phyloP scores from a whole-genome alignment of 1,140 invertebrate genomes.

The Cotesia glomerata region DNA sequence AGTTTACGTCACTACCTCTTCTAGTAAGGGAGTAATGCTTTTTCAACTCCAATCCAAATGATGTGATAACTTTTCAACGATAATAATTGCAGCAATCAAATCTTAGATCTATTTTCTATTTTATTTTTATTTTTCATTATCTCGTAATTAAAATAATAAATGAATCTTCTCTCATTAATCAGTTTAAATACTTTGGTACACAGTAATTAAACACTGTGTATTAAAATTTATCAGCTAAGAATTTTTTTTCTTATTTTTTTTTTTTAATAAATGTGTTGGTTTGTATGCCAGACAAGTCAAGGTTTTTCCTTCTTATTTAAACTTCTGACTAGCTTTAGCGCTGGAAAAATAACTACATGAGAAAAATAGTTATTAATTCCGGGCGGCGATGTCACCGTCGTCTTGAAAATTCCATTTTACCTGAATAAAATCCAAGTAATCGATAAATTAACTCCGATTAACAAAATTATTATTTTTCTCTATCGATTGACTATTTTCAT shows the following conservation, averaged over 20 bases:
- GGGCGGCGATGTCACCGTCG: neutral
- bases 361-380: neutral
- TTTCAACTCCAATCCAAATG: neutral
- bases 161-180: neutral
- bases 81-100: no score
- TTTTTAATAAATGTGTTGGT: neutral
- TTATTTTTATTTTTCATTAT: no score
- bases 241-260: conserved; percentile 6
- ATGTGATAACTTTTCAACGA: neutral
- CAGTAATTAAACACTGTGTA: neutral
- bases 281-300: conserved; percentile 7
- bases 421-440: neutral
- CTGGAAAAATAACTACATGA: neutral
- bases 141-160: neutral
- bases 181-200: no score
- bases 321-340: neutral
- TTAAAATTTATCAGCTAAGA: neutral
- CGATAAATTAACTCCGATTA: conserved; percentile 6
- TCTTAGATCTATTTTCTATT: no score
- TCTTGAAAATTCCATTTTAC: no score
- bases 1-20: conserved; percentile 56
- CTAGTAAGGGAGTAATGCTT: conserved; percentile 41
- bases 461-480: neutral
- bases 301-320: neutral
- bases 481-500: conserved; percentile 18